Evolutionary conservation across 2,888 invertebrate species (phyloP).

Genomic region (Idaea dimidiata): DNA sequence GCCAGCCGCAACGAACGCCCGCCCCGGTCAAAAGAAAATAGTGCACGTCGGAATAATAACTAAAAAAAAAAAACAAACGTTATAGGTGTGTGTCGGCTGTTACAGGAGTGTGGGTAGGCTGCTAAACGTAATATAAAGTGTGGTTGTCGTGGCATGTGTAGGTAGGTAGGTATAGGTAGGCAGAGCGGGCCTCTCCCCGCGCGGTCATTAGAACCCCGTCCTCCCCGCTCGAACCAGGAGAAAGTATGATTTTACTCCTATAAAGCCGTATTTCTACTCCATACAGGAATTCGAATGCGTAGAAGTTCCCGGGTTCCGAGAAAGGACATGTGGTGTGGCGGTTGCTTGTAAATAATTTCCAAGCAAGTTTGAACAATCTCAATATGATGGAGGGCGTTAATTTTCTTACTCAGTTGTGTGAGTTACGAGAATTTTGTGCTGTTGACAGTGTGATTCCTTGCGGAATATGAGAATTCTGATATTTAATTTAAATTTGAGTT

Average conservation of each 20-base stretch:
- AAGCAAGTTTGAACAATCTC: conserved; percentile 74
- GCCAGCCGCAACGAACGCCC: conserved; percentile 37
- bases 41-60: conserved; percentile 71
- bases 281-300: conserved; percentile 79
- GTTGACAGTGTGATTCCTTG: neutral
- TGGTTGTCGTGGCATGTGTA: conserved; percentile 73
- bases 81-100: conserved; percentile 55
- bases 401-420: conserved; percentile 19
- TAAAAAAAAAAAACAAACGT: conserved; percentile 72
- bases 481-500: neutral
- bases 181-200: conserved; percentile 62
- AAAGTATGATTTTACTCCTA: conserved; percentile 81
- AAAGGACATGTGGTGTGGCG: conserved; percentile 71
- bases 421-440: neutral
- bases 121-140: conserved; percentile 80
- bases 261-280: conserved; percentile 81
- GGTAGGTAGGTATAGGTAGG: conserved; percentile 65
- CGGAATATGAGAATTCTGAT: neutral
- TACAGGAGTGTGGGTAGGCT: conserved; percentile 71
- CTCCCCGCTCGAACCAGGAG: conserved; percentile 70
- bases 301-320: conserved; percentile 70
- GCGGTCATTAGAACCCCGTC: conserved; percentile 78
- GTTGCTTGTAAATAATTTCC: conserved; percentile 73
- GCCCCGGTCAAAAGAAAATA: conserved; percentile 67
- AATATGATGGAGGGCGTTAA: conserved; percentile 52